Base-by-base conservation (phyloP, 2,113 vertebrate genomes). In the Piaya cayana region DNA sequence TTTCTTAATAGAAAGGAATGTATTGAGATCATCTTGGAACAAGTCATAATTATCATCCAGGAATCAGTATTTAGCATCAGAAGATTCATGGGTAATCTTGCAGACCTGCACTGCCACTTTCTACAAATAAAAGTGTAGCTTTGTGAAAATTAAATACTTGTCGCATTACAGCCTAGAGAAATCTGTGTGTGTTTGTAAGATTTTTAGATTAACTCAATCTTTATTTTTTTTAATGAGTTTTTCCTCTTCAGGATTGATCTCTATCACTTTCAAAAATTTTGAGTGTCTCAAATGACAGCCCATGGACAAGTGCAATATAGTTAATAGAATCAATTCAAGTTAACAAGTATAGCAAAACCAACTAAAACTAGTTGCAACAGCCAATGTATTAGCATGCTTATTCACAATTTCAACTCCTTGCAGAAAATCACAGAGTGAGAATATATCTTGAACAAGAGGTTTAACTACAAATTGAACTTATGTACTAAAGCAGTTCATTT, bases 161-260 rank as follows among this genome's bases (percentile, higher is more conserved):
- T 26, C 62, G 8, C 43, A 53, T 72, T 83, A 60, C 34, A 78
- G 55, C 60, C 65, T 70, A 77, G 59, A 85, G 78, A 88, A 67
- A 69, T 92, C n/a, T 65, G 42, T 21, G 17, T 62, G 10, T 50
- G 11, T 63, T 63, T 72, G 29, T 32, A 63, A 86, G 90, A 56
- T 94, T 86, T 91, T 85, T 76, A 90, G 58, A 76, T 87, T 69
- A 95, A 45, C 36, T 49, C 34, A 39, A 21, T 36, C 10, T 29
- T 30, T 36, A 20, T 60, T 43, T 27, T 39, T 39, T 3, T 75
- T 91, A 52, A 82, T 74, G 53, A 71, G 50, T 82, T 92, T 62
- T 69, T 15, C 5, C 21, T 62, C 47, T 55, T 74, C 62, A 53
- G 65, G 56, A 87, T 63, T 79, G 80, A 89, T 95, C 13, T 71